Evolutionary conservation across 2,113 vertebrate species (phyloP).

Genomic region (Dipodomys merriami): DNA sequence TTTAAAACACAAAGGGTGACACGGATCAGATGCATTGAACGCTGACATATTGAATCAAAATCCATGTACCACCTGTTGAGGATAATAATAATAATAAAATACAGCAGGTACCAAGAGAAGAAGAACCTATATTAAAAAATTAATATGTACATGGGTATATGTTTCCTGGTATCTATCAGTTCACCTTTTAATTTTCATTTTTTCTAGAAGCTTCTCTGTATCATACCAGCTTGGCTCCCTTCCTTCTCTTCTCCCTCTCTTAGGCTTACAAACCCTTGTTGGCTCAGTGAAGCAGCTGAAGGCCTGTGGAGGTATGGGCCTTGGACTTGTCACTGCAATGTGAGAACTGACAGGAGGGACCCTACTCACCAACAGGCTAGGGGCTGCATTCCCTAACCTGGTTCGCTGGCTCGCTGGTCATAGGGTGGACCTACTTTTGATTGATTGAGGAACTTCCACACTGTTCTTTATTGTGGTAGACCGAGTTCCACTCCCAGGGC

Average conservation of each 20-base stretch:
- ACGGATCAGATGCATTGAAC: too few relatives aligned
- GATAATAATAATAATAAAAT: neutral
- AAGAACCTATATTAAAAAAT: neutral
- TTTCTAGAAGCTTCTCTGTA: neutral
- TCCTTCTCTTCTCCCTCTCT: neutral
- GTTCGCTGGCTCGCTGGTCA: neutral
- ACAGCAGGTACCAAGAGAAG: neutral
- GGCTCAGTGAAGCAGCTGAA: neutral
- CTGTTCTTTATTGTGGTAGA: neutral
- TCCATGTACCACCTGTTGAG: too few relatives aligned
- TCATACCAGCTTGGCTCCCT: neutral
- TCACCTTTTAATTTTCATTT: constrained; percentile 28
- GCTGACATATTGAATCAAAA: too few relatives aligned
- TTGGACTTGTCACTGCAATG: neutral
- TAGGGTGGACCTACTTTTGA: neutral
- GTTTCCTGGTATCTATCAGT: neutral
- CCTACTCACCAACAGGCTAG: neutral
- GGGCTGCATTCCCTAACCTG: neutral
- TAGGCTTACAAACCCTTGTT: neutral
- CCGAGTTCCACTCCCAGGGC: neutral
- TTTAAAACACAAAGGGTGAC: constrained; percentile 3
- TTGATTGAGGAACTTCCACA: neutral
- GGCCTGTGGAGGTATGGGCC: neutral
- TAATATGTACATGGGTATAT: neutral
- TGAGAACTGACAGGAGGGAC: neutral